Percentiles rank a stretch among this genome's conserved stretches.
phyloP scores from a whole-genome alignment of 2,797 vertebrate genomes.

The Synaphobranchus kaupii region DNA sequence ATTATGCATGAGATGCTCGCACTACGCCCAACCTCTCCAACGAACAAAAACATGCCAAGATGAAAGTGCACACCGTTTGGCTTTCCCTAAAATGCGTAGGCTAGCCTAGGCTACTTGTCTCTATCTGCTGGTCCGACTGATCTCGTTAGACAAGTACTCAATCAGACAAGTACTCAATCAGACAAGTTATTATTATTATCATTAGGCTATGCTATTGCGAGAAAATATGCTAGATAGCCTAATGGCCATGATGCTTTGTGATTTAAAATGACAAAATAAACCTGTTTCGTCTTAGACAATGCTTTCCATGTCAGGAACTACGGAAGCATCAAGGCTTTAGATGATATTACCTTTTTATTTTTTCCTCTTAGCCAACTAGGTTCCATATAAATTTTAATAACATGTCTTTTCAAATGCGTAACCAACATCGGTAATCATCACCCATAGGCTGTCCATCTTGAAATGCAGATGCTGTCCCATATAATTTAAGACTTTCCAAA shows the following conservation, averaged over 20 bases:
- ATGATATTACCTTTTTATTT: not conserved
- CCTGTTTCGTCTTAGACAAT: not conserved
- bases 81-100: conserved; percentile 48
- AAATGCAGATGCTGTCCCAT: conserved; percentile 26
- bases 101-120: too few species aligned
- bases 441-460: not conserved
- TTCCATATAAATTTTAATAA: not conserved
- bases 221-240: not conserved
- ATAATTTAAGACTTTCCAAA: conserved; percentile 57
- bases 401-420: not conserved
- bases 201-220: too few species aligned
- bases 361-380: not conserved
- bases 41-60: conserved; percentile 56
- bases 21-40: conserved; percentile 60
- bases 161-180: not conserved
- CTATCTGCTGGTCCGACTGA: conserved; percentile 22
- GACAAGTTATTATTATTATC: not conserved
- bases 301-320: not conserved
- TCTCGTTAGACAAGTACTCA: not conserved
- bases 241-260: not conserved
- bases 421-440: conserved; percentile 7
- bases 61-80: conserved; percentile 47
- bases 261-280: not conserved
- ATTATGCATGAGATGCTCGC: conserved; percentile 73
- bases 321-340: not conserved